Evolutionary conservation across 2,888 invertebrate genomes (phyloP).

Genomic region (Hydrotaea cyrtoneurina): DNA sequence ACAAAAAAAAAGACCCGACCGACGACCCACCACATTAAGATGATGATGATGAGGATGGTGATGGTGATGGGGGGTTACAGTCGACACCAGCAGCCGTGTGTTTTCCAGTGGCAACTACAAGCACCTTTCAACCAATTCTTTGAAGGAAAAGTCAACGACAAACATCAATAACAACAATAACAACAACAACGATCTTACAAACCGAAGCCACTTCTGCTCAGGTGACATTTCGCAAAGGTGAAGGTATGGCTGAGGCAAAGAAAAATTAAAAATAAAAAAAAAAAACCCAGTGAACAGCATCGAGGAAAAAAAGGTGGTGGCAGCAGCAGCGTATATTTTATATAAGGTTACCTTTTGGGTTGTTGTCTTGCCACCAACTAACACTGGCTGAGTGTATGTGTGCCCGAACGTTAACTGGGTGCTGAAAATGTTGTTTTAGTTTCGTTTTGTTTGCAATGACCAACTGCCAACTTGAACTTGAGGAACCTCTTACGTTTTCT

Average conservation of each 20-base stretch:
- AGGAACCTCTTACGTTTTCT: constrained; percentile 55
- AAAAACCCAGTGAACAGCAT: not conserved
- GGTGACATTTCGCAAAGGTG: constrained; percentile 50
- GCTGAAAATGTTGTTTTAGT: constrained; percentile 17
- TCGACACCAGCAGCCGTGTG: constrained; percentile 26
- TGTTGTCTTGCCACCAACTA: not conserved
- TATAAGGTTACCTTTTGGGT: constrained; percentile 13
- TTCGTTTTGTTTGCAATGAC: constrained; percentile 47
- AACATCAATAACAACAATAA: constrained; percentile 53
- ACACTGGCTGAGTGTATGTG: not conserved
- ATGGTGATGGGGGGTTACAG: constrained; percentile 63
- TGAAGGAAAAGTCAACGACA: constrained; percentile 57
- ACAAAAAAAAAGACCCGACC: constrained; percentile 14
- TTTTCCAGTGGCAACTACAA: constrained; percentile 50
- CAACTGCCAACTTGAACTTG: constrained; percentile 72
- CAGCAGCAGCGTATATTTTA: not conserved
- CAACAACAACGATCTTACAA: no score
- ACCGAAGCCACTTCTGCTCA: constrained; percentile 1
- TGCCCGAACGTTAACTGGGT: constrained; percentile 19
- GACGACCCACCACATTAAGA: not conserved
- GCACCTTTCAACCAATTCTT: constrained; percentile 33
- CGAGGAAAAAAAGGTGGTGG: not conserved
- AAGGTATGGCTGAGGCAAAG: not conserved
- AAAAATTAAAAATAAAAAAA: no score
- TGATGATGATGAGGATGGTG: no score